phyloP scores from a whole-genome alignment of 2,888 invertebrate species.

The Callosobruchus maculatus region DNA sequence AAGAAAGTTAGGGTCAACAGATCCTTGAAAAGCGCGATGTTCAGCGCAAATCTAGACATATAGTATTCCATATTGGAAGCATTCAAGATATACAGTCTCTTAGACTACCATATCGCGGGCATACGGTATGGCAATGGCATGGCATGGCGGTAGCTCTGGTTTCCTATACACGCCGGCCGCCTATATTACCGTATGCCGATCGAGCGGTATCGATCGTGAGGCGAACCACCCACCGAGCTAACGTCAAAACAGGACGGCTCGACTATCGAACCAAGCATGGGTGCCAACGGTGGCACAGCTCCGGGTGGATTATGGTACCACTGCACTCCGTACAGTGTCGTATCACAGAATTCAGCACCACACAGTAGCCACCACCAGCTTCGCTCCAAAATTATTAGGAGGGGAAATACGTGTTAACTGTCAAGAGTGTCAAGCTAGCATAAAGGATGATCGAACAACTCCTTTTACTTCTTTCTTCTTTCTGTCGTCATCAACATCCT shows the following conservation, averaged over 20 bases:
- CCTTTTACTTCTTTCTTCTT: no score
- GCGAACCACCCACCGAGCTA: conserved; percentile 15
- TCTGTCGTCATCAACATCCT: no score
- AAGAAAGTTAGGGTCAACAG: no score
- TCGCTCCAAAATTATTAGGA: no score
- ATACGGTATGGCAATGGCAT: neutral
- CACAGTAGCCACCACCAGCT: no score
- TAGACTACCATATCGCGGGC: neutral
- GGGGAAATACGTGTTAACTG: no score
- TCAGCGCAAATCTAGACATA: no score
- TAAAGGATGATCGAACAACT: no score
- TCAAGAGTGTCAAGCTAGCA: no score
- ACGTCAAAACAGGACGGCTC: conserved; percentile 1
- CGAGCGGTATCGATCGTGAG: conserved; percentile 8
- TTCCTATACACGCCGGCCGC: neutral
- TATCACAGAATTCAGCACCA: no score
- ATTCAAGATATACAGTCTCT: neutral
- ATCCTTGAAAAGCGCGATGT: no score
- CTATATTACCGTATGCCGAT: neutral
- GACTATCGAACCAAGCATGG: conserved; percentile 1
- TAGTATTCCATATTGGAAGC: no score
- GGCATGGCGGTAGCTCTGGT: neutral
- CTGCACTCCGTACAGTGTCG: neutral
- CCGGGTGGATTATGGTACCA: neutral
- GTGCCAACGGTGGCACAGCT: neutral